Evolutionary conservation across 2,888 invertebrate genomes (phyloP), one percentile per base, ranked within the genome.

Genomic region (Fragum sueziense): DNA sequence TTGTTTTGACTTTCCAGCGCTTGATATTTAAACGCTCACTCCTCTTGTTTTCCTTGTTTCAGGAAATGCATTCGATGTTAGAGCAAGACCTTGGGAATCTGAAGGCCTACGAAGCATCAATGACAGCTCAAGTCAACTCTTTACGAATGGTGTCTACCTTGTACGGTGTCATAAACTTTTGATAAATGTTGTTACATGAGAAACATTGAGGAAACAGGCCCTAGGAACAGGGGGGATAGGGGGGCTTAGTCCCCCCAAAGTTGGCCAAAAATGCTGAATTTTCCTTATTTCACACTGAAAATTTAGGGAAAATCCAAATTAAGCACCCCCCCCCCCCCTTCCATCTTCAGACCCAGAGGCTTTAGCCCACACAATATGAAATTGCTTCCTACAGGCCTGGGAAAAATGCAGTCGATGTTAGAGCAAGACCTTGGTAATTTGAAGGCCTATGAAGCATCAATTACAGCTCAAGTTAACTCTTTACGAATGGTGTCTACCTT

Each of bases 81-180:
- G 88, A 89, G 68, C 87, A 88, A 31, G 90, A 91, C 37, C 31
- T 90, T 9, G 87, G 85, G 27, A 87, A 84, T 54, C 75, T 89
- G 11, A 89, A 90, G 69, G 84, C 88, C 2, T 88, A 88, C 62
- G 87, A 87, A 22, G 72, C 87, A 17, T 86, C 89, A 29, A 78
- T 92, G 22, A 82, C 88, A 20, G 88, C 88, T 34, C 91, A 91
- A 67, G 88, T 91, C 41, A 91, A 91, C 79, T 87, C 86, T 33
- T 86, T 92, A 7, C 89, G 90, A 77, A 92, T 92, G 90, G 91
- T 92, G 7, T 91, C 91, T 3, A 91, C 91, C 22, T 79, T 92
- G 72, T 92, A 92, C 88, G 92, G 92, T 25, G 90, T 92, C 4
- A 90, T 91, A 14, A 90, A 90, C 82, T 91, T 91, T 82, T 81